A percentile compares a stretch with the other conserved stretches of the same genome.
Conservation (phyloP, 2,113 vertebrate genomes). For the Oncorhynchus clarkii region DNA sequence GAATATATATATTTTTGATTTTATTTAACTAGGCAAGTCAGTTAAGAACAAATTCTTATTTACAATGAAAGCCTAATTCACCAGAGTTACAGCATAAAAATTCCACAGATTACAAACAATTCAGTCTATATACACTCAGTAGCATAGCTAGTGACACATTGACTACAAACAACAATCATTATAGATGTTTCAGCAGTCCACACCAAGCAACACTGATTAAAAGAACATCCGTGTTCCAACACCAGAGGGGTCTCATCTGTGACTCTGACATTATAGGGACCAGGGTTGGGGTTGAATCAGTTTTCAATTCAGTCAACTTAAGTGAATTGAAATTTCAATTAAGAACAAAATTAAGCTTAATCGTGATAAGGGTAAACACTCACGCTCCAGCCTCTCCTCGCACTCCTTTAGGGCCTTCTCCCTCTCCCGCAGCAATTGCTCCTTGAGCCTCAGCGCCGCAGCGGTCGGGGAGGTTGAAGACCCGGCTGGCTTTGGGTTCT, state of each 20-base stretch:
- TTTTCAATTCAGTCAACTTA: not conserved
- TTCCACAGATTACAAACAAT: not conserved
- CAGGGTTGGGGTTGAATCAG: no score
- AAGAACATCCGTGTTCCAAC: no score
- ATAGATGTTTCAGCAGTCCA: not conserved
- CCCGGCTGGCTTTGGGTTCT: slow-evolving; percentile 57
- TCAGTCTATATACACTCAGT: not conserved
- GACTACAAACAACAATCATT: not conserved
- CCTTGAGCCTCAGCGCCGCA: slow-evolving; percentile 75
- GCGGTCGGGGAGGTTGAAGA: not conserved
- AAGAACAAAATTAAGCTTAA: no score
- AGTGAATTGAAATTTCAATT: no score
- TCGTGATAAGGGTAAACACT: slow-evolving; percentile 43
- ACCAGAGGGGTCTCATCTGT: no score
- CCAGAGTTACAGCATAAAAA: not conserved
- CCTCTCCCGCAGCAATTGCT: slow-evolving; percentile 80
- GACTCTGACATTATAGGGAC: no score
- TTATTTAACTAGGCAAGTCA: no score
- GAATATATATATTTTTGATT: not conserved
- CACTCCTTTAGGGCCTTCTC: slow-evolving; percentile 82
- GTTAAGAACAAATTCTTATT: not conserved
- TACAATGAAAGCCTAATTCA: not conserved
- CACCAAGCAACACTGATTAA: no score
- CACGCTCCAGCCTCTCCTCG: slow-evolving; percentile 87
- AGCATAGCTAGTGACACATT: not conserved